phyloP scores from a whole-genome alignment of 2,888 invertebrate genomes.

The Hedychridium roseum region DNA sequence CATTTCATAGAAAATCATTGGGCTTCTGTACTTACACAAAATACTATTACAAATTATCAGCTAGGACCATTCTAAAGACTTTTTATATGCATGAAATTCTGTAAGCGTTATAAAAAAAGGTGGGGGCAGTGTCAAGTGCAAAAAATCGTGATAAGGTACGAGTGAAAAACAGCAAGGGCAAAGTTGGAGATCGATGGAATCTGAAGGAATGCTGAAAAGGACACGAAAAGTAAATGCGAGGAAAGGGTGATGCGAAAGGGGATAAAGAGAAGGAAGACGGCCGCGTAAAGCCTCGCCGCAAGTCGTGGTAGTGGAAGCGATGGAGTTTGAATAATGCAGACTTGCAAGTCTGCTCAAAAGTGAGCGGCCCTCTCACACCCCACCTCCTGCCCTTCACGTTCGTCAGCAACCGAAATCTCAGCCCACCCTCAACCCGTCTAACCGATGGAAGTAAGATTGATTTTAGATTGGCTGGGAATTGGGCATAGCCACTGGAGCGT shows the following conservation, averaged over 20 bases:
- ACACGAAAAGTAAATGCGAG: conserved; percentile 29
- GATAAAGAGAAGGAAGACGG: neutral
- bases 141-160: neutral
- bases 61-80: no score
- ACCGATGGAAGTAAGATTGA: conserved; percentile 61
- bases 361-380: conserved; percentile 45
- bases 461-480: conserved; percentile 62
- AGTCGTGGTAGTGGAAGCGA: conserved; percentile 24
- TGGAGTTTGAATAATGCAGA: conserved; percentile 60
- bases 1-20: no score
- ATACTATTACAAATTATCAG: no score
- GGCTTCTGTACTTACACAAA: no score
- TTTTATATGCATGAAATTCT: no score
- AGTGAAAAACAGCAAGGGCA: neutral
- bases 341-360: conserved; percentile 60
- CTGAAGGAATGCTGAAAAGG: conserved; percentile 9
- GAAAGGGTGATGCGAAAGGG: conserved; percentile 14
- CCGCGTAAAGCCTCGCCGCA: conserved; percentile 1
- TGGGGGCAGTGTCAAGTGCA: no score
- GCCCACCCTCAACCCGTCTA: conserved; percentile 43
- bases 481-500: conserved; percentile 54
- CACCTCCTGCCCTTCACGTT: conserved; percentile 30
- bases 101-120: no score
- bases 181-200: neutral
- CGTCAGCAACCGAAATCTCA: conserved; percentile 17